Evolutionary conservation across 2,113 vertebrate species (phyloP).

Genomic region (Pheucticus melanocephalus): DNA sequence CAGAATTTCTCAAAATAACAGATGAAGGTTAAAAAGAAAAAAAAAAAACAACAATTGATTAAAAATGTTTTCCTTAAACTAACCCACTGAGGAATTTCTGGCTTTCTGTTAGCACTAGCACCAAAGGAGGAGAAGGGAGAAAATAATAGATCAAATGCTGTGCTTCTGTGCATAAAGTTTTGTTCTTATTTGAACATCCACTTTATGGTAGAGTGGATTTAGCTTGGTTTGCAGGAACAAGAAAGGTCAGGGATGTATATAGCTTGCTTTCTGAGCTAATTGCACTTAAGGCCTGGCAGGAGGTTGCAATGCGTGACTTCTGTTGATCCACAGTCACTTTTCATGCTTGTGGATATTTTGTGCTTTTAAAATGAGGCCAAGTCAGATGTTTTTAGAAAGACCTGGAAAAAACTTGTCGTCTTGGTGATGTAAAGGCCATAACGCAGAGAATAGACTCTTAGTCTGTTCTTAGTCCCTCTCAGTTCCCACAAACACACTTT

Average conservation of each 20-base stretch:
- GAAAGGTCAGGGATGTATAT: background rate
- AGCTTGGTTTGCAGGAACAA: background rate
- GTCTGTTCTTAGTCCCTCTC: background rate
- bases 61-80: background rate
- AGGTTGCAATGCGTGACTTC: background rate
- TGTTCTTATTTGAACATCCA: background rate
- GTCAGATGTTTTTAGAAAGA: background rate
- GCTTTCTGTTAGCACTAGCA: background rate
- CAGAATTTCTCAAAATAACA: background rate
- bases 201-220: background rate
- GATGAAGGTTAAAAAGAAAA: background rate
- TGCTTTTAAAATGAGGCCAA: background rate
- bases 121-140: background rate
- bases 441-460: background rate
- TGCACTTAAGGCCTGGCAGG: background rate
- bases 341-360: background rate
- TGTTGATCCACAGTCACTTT: background rate
- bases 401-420: background rate
- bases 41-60: rapidly evolving
- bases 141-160: background rate
- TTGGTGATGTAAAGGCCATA: background rate
- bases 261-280: background rate
- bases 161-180: background rate
- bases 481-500: background rate
- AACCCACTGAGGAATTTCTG: background rate